Conservation (phyloP, 2,797 vertebrate genomes). For the Spinibarbus caldwelli region DNA sequence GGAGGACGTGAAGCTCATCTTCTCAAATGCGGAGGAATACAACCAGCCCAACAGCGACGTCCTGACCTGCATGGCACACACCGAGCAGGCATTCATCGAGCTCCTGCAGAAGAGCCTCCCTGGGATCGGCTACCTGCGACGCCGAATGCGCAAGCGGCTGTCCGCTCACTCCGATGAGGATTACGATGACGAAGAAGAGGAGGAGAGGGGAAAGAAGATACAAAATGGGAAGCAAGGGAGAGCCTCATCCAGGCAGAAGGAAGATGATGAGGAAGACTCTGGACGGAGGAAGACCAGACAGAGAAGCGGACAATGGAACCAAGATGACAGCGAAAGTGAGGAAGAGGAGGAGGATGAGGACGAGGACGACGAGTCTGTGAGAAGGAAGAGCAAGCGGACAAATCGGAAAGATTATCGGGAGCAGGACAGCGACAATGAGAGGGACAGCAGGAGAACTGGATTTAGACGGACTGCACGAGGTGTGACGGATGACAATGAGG, state of each 20-base stretch:
- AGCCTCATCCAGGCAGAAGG: conserved; percentile 55
- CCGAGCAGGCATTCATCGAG: conserved; percentile 89
- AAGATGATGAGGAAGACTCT: conserved; percentile 44
- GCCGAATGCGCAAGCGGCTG: conserved; percentile 73
- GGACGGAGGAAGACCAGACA: conserved; percentile 56
- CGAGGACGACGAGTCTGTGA: conserved; percentile 65
- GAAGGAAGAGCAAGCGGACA: conserved; percentile 77
- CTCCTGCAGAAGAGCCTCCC: conserved; percentile 93
- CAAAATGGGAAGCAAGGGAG: conserved; percentile 50
- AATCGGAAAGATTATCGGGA: conserved; percentile 77
- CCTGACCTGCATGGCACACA: conserved; percentile 89
- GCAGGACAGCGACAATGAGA: conserved; percentile 87
- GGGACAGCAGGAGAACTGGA: conserved; percentile 77
- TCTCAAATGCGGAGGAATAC: conserved; percentile 94
- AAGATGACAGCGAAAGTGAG: conserved; percentile 62
- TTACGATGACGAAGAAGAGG: conserved; percentile 69
- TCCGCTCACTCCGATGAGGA: conserved; percentile 67
- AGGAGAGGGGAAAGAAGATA: conserved; percentile 54
- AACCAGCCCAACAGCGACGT: conserved; percentile 90
- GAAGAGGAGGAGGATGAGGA: conserved; percentile 39
- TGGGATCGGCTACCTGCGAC: conserved; percentile 85
- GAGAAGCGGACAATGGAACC: conserved; percentile 53
- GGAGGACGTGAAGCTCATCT: conserved; percentile 92
- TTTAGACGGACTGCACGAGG: conserved; percentile 57
- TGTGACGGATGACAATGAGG: conserved; percentile 34